These are phyloP conservation scores for Brachypterus glaber DNA, from an alignment of 2,888 invertebrate species.

Conservation along the genomic window DNA sequence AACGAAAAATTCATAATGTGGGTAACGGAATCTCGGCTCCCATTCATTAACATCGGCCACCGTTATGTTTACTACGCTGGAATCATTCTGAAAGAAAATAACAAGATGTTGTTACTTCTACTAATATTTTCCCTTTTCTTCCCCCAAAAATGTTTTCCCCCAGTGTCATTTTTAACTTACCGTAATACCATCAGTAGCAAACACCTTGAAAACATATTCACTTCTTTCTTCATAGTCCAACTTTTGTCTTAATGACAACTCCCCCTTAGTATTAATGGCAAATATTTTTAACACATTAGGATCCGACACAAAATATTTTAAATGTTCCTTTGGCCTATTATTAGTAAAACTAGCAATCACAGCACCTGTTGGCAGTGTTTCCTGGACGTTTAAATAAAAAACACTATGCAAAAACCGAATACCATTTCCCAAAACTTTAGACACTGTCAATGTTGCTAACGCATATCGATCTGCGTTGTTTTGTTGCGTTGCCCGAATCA, in stretches of 20 bases:
- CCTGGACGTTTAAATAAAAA: constrained; percentile 62
- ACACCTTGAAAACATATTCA: constrained; percentile 66
- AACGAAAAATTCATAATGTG: constrained; percentile 75
- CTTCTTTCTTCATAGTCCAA: constrained; percentile 70
- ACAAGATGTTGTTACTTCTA: constrained; percentile 8
- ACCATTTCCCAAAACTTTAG: constrained; percentile 27
- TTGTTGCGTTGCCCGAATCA: constrained; percentile 62
- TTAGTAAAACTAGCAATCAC: constrained; percentile 63
- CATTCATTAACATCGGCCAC: constrained; percentile 86
- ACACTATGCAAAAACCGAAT: constrained; percentile 59
- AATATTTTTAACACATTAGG: constrained; percentile 65
- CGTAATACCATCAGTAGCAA: constrained; percentile 69
- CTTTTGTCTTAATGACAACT: constrained; percentile 62
- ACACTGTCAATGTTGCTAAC: constrained; percentile 67
- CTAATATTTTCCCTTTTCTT: too few species aligned
- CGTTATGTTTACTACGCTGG: constrained; percentile 69
- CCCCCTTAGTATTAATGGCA: constrained; percentile 68
- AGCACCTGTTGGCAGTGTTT: constrained; percentile 65
- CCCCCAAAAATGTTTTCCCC: too few species aligned
- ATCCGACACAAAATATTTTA: constrained; percentile 69
- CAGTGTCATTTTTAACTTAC: too few species aligned
- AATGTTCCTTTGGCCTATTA: constrained; percentile 52
- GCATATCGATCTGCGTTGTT: constrained; percentile 86
- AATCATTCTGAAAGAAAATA: constrained; percentile 60
- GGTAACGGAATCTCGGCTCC: constrained; percentile 83